Conservation (phyloP, 2,888 invertebrate species). For the Troides helena region DNA sequence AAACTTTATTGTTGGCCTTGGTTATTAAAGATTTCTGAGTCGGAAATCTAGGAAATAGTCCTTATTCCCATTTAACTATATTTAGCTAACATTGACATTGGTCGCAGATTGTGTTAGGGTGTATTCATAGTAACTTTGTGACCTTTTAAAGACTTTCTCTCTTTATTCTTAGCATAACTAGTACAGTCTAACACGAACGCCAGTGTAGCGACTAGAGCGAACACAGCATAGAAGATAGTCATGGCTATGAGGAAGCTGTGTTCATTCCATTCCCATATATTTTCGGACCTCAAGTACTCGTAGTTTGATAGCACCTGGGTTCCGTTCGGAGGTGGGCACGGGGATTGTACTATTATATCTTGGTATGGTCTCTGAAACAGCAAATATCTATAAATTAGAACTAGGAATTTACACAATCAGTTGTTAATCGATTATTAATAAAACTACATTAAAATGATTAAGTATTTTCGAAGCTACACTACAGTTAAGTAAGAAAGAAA, state of each 20-base stretch:
- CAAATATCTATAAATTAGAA: not conserved
- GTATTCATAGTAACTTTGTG: constrained; percentile 82
- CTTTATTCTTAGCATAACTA: constrained; percentile 74
- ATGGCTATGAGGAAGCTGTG: constrained; percentile 81
- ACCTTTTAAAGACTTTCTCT: constrained; percentile 70
- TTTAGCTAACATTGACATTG: not conserved
- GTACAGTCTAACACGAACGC: constrained; percentile 82
- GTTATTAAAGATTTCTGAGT: not conserved
- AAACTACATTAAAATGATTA: not conserved
- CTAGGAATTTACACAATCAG: too few species aligned
- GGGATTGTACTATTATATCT: constrained; percentile 91
- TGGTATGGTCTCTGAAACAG: constrained; percentile 87
- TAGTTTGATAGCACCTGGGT: constrained; percentile 82
- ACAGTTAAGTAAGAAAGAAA: too few species aligned
- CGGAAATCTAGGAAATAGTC: not conserved
- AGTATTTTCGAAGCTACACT: not conserved
- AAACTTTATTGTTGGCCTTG: not conserved
- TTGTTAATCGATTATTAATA: too few species aligned
- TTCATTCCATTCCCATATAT: constrained; percentile 74
- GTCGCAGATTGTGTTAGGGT: constrained; percentile 57
- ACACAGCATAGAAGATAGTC: constrained; percentile 81
- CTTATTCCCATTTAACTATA: not conserved
- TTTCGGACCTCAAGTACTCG: constrained; percentile 60
- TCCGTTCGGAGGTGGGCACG: constrained; percentile 90
- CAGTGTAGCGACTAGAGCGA: constrained; percentile 81